These are phyloP conservation scores for Agonopterix subpropinquella DNA, from an alignment of 2,888 invertebrate genomes.

Conservation along the genomic window DNA sequence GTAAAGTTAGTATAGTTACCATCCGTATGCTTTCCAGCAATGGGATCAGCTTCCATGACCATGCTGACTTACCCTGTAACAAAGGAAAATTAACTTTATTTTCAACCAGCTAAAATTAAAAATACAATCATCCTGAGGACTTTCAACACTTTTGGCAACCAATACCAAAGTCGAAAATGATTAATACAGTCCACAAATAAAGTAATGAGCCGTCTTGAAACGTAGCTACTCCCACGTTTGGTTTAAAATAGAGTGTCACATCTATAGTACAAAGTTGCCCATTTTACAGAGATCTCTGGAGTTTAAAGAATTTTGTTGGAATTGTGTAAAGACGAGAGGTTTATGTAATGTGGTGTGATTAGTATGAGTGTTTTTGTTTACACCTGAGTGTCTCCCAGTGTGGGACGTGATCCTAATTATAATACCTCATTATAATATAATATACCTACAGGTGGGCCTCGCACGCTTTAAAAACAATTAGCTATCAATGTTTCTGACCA, in stretches of 20 bases:
- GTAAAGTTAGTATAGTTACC: slow-evolving; percentile 35
- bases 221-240: slow-evolving; percentile 39
- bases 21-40: slow-evolving; percentile 55
- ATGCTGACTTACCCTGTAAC: slow-evolving; percentile 53
- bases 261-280: slow-evolving; percentile 7
- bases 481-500: too few species aligned
- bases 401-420: slow-evolving; percentile 24
- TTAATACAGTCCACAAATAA: slow-evolving; percentile 11
- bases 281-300: slow-evolving; percentile 7
- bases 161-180: too few species aligned
- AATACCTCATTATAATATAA: slow-evolving; percentile 21
- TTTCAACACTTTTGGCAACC: too few species aligned
- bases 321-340: slow-evolving; percentile 10
- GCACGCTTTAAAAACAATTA: too few species aligned
- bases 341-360: slow-evolving; percentile 21
- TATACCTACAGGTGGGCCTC: too few species aligned
- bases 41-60: slow-evolving; percentile 68
- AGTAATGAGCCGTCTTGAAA: slow-evolving; percentile 40
- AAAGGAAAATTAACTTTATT: slow-evolving; percentile 14
- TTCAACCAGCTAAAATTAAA: neutral
- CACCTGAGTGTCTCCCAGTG: slow-evolving; percentile 13
- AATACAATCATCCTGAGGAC: too few species aligned
- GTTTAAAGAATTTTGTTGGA: neutral
- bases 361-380: slow-evolving; percentile 14
- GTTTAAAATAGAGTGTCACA: slow-evolving; percentile 39